Conservation (phyloP, 2,797 vertebrate species). For the Arnoldichthys spilopterus region DNA sequence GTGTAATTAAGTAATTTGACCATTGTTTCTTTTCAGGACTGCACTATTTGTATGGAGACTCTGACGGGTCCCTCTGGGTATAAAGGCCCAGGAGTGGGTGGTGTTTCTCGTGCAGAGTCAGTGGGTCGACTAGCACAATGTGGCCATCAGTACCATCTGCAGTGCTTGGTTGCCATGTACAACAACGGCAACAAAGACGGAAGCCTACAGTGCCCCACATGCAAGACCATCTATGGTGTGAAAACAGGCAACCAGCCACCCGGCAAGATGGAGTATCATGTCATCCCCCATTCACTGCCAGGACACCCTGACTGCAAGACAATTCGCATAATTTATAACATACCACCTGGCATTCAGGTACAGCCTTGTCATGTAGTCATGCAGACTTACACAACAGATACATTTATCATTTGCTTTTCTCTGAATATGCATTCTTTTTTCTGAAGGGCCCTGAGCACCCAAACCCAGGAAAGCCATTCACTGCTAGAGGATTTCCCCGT, state of each 20-base stretch:
- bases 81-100: slow-evolving; percentile 82
- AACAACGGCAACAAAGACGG: slow-evolving; percentile 93
- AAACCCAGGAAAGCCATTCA: slow-evolving; percentile 91
- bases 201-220: slow-evolving; percentile 82
- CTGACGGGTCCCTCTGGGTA: slow-evolving; percentile 88
- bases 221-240: slow-evolving; percentile 81
- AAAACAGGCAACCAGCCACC: slow-evolving; percentile 80
- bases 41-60: slow-evolving; percentile 93
- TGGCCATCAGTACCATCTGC: slow-evolving; percentile 89
- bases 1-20: background rate
- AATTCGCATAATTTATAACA: slow-evolving; percentile 95
- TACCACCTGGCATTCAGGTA: slow-evolving; percentile 90
- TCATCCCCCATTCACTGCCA: slow-evolving; percentile 84
- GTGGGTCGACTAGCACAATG: slow-evolving; percentile 88
- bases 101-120: slow-evolving; percentile 77
- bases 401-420: slow-evolving; percentile 1
- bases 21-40: slow-evolving; percentile 77
- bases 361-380: background rate
- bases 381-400: background rate
- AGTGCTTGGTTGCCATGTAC: slow-evolving; percentile 95
- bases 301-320: slow-evolving; percentile 93
- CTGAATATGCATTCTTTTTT: background rate
- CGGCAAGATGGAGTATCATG: slow-evolving; percentile 84
- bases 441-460: slow-evolving; percentile 90
- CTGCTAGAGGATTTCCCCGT: slow-evolving; percentile 91